Evolutionary conservation across 1,140 invertebrate genomes (phyloP).

Genomic region (Hyposmocoma kahamanoa): DNA sequence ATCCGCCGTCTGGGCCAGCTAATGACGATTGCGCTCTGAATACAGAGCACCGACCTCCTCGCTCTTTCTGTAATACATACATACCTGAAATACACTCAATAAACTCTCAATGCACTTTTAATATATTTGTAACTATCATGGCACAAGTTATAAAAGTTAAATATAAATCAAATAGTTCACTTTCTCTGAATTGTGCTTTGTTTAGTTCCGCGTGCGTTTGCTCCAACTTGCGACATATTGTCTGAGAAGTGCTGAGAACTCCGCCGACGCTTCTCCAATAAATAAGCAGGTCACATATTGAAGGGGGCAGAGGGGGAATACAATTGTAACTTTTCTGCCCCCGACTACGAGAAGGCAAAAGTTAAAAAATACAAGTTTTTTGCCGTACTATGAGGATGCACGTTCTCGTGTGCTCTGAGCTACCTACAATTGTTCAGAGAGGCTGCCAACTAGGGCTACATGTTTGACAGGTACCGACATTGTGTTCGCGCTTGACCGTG

Average conservation of each 20-base stretch:
- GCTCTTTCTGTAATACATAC: not conserved
- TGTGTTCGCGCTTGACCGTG: not conserved
- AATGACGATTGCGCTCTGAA: slow-evolving; percentile 56
- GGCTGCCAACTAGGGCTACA: not conserved
- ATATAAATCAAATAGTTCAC: slow-evolving; percentile 47
- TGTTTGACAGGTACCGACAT: slow-evolving; percentile 1
- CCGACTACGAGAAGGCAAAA: slow-evolving; percentile 61
- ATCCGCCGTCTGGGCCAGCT: slow-evolving; percentile 59
- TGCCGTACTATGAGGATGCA: slow-evolving; percentile 31
- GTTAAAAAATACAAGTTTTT: slow-evolving; percentile 71
- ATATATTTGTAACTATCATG: no score
- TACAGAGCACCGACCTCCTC: slow-evolving; percentile 33
- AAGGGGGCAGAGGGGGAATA: slow-evolving; percentile 65
- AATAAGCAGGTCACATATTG: slow-evolving; percentile 73
- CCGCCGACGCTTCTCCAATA: slow-evolving; percentile 66
- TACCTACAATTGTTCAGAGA: not conserved
- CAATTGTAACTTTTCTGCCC: slow-evolving; percentile 69
- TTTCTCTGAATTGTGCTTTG: slow-evolving; percentile 55
- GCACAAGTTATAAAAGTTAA: slow-evolving; percentile 18
- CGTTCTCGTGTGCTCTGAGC: slow-evolving; percentile 19
- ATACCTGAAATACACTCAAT: not conserved
- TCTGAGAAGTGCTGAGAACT: slow-evolving; percentile 68
- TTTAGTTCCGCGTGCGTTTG: slow-evolving; percentile 49
- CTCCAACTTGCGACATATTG: slow-evolving; percentile 62
- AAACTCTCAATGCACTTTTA: no score